Base-by-base conservation (phyloP, 1,140 invertebrate species). In the Eumeta japonica region DNA sequence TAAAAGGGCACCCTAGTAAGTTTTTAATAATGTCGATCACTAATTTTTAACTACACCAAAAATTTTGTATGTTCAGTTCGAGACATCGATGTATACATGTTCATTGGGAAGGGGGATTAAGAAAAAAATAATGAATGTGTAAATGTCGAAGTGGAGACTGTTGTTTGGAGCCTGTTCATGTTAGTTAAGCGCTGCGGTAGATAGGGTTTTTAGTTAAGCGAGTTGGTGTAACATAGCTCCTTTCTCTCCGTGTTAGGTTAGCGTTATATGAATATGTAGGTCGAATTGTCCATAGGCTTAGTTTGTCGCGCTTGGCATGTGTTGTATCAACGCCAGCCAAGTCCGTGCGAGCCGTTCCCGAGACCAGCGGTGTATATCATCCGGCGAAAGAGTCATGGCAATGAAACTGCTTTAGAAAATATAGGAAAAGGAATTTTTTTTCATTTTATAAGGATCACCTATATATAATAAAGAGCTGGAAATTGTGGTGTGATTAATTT, bases 251-350 rank as follows among this genome's bases (percentile, higher is more conserved):
- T 65, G 62, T 63, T 71, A 71, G 66, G 64, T 55, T 71, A 73
- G 61, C 56, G 45, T 55, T 50, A 54, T 58, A 50, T 63, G 61
- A 65, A 43, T 39, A 46, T 60, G 64, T 61, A 67, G 47, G 63
- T 74, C 62, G 66, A 62, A 70, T 61, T 70, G 68, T 74, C 68
- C 66, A 74, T 74, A 73, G 68, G 66, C 71, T 74, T 74, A 74
- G 71, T 62, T 63, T 62, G 67, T 55, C 62, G 64, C 62, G 16
- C 7, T 14, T 4, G 10, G 31, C 55, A 50, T 54, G 62, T 65
- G 68, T 73, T 67, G 68, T 73, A 70, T 73, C 68, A 73, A 73
- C 59, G n/a, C n/a, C n/a, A n/a, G n/a, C n/a, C n/a, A n/a, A n/a
- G n/a, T n/a, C n/a, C n/a, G n/a, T n/a, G n/a, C n/a, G 68, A 64